phyloP scores from a whole-genome alignment of 2,888 invertebrate species.

The Entomobrya proxima region DNA sequence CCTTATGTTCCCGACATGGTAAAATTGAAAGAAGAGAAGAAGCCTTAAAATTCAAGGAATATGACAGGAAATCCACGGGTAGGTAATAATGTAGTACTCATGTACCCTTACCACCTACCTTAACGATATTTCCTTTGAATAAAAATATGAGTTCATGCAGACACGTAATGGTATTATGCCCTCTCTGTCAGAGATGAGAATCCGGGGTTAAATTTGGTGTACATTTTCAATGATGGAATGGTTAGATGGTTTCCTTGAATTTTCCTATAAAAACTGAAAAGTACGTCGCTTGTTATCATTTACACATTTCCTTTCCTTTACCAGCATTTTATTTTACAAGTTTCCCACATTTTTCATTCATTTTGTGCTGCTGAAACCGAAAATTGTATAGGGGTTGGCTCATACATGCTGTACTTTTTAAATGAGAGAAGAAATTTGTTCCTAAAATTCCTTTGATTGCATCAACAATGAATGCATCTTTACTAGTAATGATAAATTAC shows the following conservation, averaged over 20 bases:
- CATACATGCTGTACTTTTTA: too few species aligned
- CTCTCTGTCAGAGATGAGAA: neutral
- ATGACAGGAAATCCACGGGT: constrained; percentile 56
- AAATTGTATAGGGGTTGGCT: neutral
- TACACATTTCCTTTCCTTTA: neutral
- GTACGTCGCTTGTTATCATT: constrained; percentile 15
- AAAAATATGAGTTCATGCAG: neutral
- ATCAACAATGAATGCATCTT: neutral
- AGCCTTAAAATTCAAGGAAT: constrained; percentile 55
- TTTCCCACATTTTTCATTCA: neutral
- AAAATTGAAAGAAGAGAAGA: constrained; percentile 27
- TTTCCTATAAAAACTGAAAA: constrained; percentile 40
- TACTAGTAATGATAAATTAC: neutral
- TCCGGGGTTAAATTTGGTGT: neutral
- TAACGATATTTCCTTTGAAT: constrained; percentile 3
- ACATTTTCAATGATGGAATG: constrained; percentile 18
- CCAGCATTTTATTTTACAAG: neutral
- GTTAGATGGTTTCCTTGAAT: constrained; percentile 31
- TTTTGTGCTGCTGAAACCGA: neutral
- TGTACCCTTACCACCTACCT: constrained; percentile 32
- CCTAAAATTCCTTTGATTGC: neutral
- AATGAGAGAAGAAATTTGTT: neutral
- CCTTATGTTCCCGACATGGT: constrained; percentile 35
- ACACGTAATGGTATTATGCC: neutral
- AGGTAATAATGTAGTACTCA: neutral